Base-by-base conservation (phyloP, 1,140 invertebrate species). In the Papilio glaucus region DNA sequence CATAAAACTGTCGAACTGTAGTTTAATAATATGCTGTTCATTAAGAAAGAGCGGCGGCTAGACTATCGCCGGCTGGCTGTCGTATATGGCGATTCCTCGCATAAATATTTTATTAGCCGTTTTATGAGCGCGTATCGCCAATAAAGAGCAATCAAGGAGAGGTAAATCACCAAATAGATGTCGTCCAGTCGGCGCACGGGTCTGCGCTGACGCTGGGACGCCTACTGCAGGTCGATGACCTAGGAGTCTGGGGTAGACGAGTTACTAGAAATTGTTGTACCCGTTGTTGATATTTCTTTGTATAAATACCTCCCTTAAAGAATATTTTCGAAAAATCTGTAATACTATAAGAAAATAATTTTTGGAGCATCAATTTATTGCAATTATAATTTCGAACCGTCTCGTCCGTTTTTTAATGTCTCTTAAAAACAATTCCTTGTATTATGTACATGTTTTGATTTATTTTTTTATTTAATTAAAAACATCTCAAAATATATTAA, bases 101-200 rank as follows among this genome's bases (percentile, higher is more conserved):
- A 65, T 65, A 65, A 65, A 65, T 65, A 65, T 65, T 65, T 39
- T 65, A 65, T 65, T 65, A 65, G 29, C 62, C 33, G 62, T 65
- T 65, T 65, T 65, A 65, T 39, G 62, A 65, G 15, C 62, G 62
- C 29, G 62, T 39, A 39, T 65, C 62, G 62, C 37, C 62, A 65
- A 65, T 65, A 65, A 65, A 65, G 33, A 65, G 62, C 62, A 65
- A 65, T 65, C 62, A 65, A 65, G 62, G 37, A 65, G 62, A 38
- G 15, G 62, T 65, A 65, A 65, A 65, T 65, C 62, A 65, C 62
- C 62, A 65, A 65, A 65, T 65, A 65, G 62, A 39, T 15, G 60
- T n/a, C 33, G n/a, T 15, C n/a, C 62, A 37, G 37, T 38, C 33
- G 33, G 9, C 29, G 37, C 6, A 8, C 18, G 62, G 12, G 18